Conservation (phyloP, 2,113 vertebrate genomes). For the Myotis yumanensis region DNA sequence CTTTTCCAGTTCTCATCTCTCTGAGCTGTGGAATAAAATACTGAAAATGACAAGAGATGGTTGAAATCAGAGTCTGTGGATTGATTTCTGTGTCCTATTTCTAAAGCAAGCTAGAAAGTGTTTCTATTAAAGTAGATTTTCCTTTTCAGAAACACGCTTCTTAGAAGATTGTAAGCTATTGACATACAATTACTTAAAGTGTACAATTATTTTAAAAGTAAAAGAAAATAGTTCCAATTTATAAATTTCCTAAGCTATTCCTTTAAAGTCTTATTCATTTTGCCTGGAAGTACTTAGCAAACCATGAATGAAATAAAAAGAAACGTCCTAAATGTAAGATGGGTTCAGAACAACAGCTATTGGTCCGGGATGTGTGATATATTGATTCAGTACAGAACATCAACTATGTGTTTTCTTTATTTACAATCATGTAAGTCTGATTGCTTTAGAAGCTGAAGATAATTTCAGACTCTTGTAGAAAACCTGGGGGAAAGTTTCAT, state of each 20-base stretch:
- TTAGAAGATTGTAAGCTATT: conserved; percentile 40
- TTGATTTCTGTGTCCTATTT: conserved; percentile 55
- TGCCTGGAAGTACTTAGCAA: conserved; percentile 53
- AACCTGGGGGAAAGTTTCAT: neutral
- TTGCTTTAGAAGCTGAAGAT: conserved; percentile 46
- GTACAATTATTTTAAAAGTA: conserved; percentile 68
- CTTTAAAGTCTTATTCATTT: conserved; percentile 60
- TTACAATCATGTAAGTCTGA: conserved; percentile 46
- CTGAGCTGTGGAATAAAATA: conserved; percentile 59
- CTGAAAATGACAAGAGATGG: conserved; percentile 36
- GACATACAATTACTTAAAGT: conserved; percentile 29
- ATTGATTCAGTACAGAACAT: neutral
- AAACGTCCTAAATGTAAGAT: neutral
- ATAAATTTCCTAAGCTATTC: conserved; percentile 29
- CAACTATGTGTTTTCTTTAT: conserved; percentile 35
- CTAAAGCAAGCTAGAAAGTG: conserved; percentile 21
- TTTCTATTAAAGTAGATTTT: conserved; percentile 60
- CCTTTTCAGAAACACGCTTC: conserved; percentile 41
- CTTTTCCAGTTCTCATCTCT: conserved; percentile 36
- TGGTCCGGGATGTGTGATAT: neutral
- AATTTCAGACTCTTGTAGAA: conserved; percentile 24
- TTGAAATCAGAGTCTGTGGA: conserved; percentile 44
- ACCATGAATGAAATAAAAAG: conserved; percentile 31
- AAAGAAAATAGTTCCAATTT: conserved; percentile 51
- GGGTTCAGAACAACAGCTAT: neutral